Conservation (phyloP, 2,797 vertebrate genomes). For the Danio tinwini region DNA sequence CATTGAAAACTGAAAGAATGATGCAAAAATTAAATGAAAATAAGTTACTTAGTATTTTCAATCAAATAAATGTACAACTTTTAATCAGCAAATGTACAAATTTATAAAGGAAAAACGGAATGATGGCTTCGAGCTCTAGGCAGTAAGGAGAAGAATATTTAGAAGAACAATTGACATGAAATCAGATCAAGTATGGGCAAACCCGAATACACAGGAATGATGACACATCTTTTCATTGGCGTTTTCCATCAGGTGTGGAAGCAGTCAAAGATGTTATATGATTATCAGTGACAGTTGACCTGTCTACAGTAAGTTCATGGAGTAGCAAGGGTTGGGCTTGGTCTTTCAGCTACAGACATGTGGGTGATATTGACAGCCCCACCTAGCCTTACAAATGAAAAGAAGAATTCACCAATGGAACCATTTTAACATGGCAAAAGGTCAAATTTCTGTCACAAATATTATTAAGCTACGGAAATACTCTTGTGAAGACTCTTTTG, state of each 20-base stretch:
- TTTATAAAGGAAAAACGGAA: background rate
- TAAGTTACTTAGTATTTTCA: too few species aligned
- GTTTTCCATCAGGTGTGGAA: constrained; percentile 40
- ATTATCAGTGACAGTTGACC: constrained; percentile 20
- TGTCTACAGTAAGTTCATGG: constrained; percentile 25
- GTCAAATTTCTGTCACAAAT: background rate
- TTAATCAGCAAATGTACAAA: background rate
- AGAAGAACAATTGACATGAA: background rate
- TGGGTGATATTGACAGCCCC: constrained; percentile 13
- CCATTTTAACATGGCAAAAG: background rate
- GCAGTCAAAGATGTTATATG: constrained; percentile 15
- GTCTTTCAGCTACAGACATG: constrained; percentile 27
- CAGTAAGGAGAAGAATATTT: constrained; percentile 1
- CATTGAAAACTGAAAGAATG: background rate
- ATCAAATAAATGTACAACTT: background rate
- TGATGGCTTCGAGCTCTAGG: background rate
- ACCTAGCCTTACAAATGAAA: constrained; percentile 23
- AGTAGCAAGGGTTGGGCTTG: constrained; percentile 20
- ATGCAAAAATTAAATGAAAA: background rate
- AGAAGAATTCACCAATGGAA: constrained; percentile 3
- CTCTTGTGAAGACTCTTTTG: too few species aligned
- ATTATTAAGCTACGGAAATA: too few species aligned
- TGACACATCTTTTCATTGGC: constrained; percentile 27
- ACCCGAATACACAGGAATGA: constrained; percentile 4
- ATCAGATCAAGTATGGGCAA: constrained; percentile 38